Evolutionary conservation across 2,113 vertebrate genomes (phyloP).

Genomic region (Phrynosoma platyrhinos): DNA sequence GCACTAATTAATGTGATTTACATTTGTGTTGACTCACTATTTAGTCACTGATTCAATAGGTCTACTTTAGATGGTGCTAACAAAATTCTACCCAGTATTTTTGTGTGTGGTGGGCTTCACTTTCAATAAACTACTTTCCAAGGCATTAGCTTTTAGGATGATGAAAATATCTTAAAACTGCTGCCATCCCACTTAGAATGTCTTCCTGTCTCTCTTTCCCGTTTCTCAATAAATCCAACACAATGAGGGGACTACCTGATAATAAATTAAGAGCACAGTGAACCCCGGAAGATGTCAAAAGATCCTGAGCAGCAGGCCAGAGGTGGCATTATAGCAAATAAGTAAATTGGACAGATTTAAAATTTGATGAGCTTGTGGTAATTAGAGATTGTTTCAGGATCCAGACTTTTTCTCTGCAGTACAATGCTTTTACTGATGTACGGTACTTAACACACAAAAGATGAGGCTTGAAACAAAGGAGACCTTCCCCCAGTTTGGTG

Average conservation of each 20-base stretch:
- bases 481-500: background rate
- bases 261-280: background rate
- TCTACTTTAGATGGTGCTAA: background rate
- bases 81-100: background rate
- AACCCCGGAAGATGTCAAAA: background rate
- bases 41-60: no score
- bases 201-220: background rate
- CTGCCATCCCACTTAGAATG: background rate
- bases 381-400: background rate
- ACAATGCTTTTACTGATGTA: background rate
- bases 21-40: no score
- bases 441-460: background rate
- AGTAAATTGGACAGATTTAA: background rate
- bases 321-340: background rate
- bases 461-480: background rate
- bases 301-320: background rate
- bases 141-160: background rate
- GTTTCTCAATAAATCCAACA: background rate
- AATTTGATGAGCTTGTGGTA: background rate
- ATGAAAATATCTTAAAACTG: background rate
- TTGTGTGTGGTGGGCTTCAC: background rate
- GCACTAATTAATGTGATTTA: no score
- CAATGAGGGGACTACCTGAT: background rate
- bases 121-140: background rate
- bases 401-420: background rate